These are phyloP conservation scores for Orchestia grillus DNA, from an alignment of 1,140 invertebrate genomes.

Conservation along the genomic window DNA sequence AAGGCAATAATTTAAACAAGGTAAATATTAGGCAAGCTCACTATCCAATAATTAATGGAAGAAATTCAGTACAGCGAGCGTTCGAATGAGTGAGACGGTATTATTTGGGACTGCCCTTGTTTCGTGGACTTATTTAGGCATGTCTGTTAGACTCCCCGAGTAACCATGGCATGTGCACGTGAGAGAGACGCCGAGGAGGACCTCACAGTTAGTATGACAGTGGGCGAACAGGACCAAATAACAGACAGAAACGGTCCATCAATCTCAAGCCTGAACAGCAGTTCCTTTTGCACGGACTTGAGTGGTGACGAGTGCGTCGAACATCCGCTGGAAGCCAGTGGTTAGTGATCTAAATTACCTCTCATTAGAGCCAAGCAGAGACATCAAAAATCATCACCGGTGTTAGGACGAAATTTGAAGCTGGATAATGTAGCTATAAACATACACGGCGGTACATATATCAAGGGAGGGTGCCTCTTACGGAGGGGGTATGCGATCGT, in stretches of 20 bases:
- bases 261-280: conserved; percentile 37
- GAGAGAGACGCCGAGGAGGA: not conserved
- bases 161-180: not conserved
- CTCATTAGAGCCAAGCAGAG: conserved; percentile 44
- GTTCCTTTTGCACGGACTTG: conserved; percentile 51
- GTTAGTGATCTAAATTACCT: conserved; percentile 33
- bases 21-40: not conserved
- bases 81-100: not conserved
- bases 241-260: not conserved
- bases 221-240: not conserved
- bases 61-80: not conserved
- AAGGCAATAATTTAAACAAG: not conserved
- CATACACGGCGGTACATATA: conserved; percentile 50
- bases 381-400: conserved; percentile 54
- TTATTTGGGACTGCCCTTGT: not conserved
- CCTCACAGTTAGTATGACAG: conserved; percentile 21
- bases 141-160: not conserved
- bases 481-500: conserved; percentile 20
- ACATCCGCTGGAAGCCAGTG: conserved; percentile 28
- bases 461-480: conserved; percentile 47
- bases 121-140: not conserved
- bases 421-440: conserved; percentile 48
- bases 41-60: not conserved
- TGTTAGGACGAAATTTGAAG: conserved; percentile 55
- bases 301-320: conserved; percentile 42